Conservation (phyloP, 2,888 invertebrate species). For the Chymomyza caudatula region DNA sequence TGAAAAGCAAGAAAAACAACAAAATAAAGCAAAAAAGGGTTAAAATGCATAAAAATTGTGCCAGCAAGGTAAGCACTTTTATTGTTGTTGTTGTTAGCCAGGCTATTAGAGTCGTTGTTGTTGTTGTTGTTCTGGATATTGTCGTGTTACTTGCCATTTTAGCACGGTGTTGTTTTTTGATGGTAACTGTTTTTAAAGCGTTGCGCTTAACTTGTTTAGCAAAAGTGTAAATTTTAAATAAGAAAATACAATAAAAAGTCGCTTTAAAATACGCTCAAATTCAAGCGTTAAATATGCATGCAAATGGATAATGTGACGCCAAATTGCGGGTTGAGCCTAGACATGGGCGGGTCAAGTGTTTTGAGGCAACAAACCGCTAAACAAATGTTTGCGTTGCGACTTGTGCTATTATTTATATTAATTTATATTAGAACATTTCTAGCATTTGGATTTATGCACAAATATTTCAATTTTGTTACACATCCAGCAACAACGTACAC, state of each 20-base stretch:
- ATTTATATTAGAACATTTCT: conserved; percentile 35
- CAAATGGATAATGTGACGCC: not conserved
- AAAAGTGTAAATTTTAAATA: not conserved
- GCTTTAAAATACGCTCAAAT: too few relatives aligned
- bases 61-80: not conserved
- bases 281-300: not conserved
- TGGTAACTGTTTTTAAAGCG: not conserved
- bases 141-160: not conserved
- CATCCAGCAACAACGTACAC: conserved; percentile 15
- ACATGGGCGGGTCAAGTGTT: not conserved
- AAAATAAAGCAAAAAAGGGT: conserved; percentile 42
- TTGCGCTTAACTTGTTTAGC: not conserved
- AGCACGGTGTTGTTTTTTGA: not conserved
- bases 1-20: not conserved
- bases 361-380: not conserved
- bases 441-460: conserved; percentile 25
- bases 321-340: not conserved
- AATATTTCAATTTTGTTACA: conserved; percentile 8
- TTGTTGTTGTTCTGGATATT: not conserved
- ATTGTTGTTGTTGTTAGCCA: not conserved
- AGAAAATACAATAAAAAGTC: not conserved
- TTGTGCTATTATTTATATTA: conserved; percentile 26
- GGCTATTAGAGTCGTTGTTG: not conserved
- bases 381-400: conserved; percentile 6
- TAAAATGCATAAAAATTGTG: conserved; percentile 39